Evolutionary conservation across 1,140 invertebrate genomes (phyloP).

Genomic region (Drosophila watanabei): DNA sequence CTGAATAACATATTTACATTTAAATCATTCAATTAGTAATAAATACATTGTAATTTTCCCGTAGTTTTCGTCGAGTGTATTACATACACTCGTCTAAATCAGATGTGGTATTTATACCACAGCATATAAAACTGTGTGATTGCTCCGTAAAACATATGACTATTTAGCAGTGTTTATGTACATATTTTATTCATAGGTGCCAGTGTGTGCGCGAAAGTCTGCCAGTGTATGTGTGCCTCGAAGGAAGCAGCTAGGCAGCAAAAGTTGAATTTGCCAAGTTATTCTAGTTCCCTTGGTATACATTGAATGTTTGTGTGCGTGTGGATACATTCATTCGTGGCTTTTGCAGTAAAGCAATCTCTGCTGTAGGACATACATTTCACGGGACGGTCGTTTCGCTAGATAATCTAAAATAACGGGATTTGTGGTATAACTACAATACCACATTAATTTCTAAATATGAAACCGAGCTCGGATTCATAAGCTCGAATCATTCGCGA

Average conservation of each 20-base stretch:
- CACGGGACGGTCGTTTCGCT: background rate
- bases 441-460: background rate
- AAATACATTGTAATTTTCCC: background rate
- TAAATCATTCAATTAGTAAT: background rate
- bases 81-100: slow-evolving; percentile 39
- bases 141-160: slow-evolving; percentile 29
- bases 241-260: slow-evolving; percentile 19
- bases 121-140: slow-evolving; percentile 18
- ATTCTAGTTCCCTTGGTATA: slow-evolving; percentile 42
- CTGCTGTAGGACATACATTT: slow-evolving; percentile 12
- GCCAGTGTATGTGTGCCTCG: slow-evolving; percentile 1
- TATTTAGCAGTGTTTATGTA: slow-evolving; percentile 21
- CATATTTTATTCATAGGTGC: slow-evolving; percentile 1
- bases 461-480: background rate
- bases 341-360: slow-evolving; percentile 33
- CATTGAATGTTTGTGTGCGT: slow-evolving; percentile 7
- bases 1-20: background rate
- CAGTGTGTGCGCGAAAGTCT: background rate
- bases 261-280: slow-evolving; percentile 36
- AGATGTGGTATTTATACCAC: slow-evolving; percentile 38
- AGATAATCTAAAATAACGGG: background rate
- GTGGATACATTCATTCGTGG: slow-evolving; percentile 18
- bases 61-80: slow-evolving; percentile 27
- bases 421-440: background rate
- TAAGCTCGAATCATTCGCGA: background rate